phyloP scores from a whole-genome alignment of 2,113 vertebrate genomes.

The Amia ocellicauda region DNA sequence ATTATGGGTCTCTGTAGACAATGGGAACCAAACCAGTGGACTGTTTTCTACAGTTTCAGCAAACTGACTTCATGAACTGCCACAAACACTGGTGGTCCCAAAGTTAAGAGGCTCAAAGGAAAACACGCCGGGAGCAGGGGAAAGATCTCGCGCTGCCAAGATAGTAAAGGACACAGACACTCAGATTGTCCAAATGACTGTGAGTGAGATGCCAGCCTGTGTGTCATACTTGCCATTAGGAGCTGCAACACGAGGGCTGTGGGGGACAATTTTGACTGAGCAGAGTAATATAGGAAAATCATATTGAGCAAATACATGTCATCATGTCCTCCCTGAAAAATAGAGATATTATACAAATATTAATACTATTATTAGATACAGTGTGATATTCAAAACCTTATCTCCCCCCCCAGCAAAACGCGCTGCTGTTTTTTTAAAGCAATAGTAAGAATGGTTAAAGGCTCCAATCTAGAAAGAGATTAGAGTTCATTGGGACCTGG shows the following conservation, averaged over 20 bases:
- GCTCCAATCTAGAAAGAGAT: too few species aligned
- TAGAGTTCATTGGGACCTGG: too few species aligned
- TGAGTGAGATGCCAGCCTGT: too few species aligned
- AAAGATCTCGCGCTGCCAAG: neutral
- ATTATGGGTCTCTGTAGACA: neutral
- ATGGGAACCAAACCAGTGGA: neutral
- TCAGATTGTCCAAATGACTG: too few species aligned
- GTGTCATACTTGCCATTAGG: neutral
- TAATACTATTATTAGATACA: too few species aligned
- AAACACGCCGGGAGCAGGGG: neutral
- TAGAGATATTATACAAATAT: too few species aligned
- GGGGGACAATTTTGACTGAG: neutral
- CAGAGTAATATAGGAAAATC: neutral
- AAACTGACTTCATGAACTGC: slow-evolving; percentile 1
- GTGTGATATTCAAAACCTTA: too few species aligned
- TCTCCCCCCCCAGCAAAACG: too few species aligned
- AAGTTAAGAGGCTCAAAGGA: slow-evolving; percentile 3
- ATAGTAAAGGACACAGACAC: neutral
- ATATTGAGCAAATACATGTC: too few species aligned
- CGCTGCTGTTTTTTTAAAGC: too few species aligned
- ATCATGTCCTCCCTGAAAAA: too few species aligned
- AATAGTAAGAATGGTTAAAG: too few species aligned
- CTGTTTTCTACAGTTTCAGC: neutral
- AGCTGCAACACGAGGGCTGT: neutral
- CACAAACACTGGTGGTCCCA: neutral